phyloP scores from a whole-genome alignment of 2,888 invertebrate species.

The Euphydryas editha region DNA sequence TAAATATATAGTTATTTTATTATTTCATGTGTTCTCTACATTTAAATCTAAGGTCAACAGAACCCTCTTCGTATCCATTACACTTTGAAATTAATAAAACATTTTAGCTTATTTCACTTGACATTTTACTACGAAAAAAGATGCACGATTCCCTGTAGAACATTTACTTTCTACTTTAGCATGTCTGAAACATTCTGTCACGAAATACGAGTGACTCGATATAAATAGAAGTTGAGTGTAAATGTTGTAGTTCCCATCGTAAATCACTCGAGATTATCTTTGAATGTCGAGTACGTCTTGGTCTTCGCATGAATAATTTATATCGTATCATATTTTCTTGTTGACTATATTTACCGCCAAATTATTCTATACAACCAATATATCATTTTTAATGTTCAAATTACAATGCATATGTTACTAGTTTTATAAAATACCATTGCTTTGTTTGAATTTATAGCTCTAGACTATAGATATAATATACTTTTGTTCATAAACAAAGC shows the following conservation, averaged over 20 bases:
- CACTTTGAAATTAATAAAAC: slow-evolving; percentile 14
- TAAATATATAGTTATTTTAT: background rate
- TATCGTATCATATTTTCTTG: slow-evolving; percentile 45
- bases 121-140: slow-evolving; percentile 17
- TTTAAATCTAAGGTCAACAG: slow-evolving; percentile 12
- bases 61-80: no score
- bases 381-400: slow-evolving; percentile 15
- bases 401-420: slow-evolving; percentile 2
- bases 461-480: background rate
- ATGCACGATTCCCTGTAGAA: slow-evolving; percentile 23
- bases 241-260: slow-evolving; percentile 71
- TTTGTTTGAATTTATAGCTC: background rate
- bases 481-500: background rate
- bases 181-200: slow-evolving; percentile 43
- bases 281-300: slow-evolving; percentile 66
- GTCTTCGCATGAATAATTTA: slow-evolving; percentile 75
- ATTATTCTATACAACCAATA: slow-evolving; percentile 13
- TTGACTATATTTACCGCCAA: slow-evolving; percentile 44
- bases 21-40: slow-evolving; percentile 1
- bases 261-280: slow-evolving; percentile 79
- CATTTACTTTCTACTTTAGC: slow-evolving; percentile 36
- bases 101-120: slow-evolving; percentile 15
- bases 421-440: background rate
- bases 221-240: slow-evolving; percentile 63
- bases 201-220: slow-evolving; percentile 49